Evolutionary conservation across 2,113 vertebrate species (phyloP), one percentile per base, ranked within the genome.

Genomic region (Carettochelys insculpta): DNA sequence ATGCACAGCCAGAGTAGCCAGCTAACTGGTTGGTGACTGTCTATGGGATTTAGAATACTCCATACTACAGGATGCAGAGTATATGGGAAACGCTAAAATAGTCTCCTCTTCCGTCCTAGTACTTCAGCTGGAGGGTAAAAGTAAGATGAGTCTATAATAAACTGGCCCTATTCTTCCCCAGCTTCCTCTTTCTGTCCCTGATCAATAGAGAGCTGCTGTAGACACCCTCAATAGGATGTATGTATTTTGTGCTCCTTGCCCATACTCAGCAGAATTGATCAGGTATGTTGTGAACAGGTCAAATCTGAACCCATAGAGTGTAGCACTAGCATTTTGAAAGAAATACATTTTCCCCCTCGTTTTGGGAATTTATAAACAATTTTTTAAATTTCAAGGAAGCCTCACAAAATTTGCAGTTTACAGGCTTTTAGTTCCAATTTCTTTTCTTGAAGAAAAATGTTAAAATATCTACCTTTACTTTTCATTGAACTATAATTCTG

Each of bases 1-100:
- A 90, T 92, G 94, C 89, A 90, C 61, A 95, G 95, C 96, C 94
- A 94, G 95, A 94, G 95, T 95, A 97, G 95, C 95, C 96, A 97
- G 95, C 83, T 97, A 92, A 94, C 88, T 93, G 94, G 89, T 94
- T 94, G 93, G 89, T 93, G 90, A 95, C 89, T 92, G 87, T 89
- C 92, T 93, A 89, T 86, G 95, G 95, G 91, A 94, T 86, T 97
- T 96, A 94, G 92, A 97, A 96, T 95, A 96, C 94, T 95, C 94
- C 85, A 82, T 92, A 84, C 50, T 96, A 87, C 38, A 96, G 92
- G 85, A 94, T 93, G 94, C 81, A 95, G 92, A 95, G 94, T 87
- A 92, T 81, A 95, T 94, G 82, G 95, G 93, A 89, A 91, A 94
- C 73, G 24, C 94, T 95, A 90, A 90, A 93, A 51, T 86, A 95